Evolutionary conservation across 2,888 invertebrate genomes (phyloP).

Genomic region (Coecobrya sp.): DNA sequence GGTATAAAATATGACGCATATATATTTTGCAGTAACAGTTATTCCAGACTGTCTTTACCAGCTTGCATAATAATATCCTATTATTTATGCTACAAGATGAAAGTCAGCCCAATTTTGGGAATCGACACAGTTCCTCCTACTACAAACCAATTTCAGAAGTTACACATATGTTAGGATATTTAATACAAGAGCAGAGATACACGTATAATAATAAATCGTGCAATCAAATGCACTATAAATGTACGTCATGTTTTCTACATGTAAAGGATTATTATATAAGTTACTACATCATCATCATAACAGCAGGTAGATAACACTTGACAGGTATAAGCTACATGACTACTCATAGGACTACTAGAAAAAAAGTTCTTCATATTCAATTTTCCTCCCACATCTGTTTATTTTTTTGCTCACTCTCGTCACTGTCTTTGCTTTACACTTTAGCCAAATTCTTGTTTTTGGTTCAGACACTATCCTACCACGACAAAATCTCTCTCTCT

Average conservation of each 20-base stretch:
- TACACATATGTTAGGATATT: no score
- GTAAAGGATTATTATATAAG: neutral
- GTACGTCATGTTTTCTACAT: neutral
- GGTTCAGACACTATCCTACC: neutral
- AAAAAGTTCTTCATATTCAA: neutral
- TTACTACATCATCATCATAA: neutral
- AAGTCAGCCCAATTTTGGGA: no score
- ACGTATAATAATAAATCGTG: neutral
- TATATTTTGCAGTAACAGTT: neutral
- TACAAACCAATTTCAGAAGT: no score
- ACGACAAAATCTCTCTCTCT: neutral
- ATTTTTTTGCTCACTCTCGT: neutral
- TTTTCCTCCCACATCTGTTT: conserved; percentile 14
- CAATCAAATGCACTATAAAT: neutral
- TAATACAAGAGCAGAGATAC: neutral
- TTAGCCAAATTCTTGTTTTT: neutral
- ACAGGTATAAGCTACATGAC: neutral
- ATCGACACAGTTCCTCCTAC: no score
- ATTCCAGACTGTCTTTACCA: neutral
- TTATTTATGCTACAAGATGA: neutral
- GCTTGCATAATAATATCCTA: neutral
- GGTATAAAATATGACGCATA: neutral
- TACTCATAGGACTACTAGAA: no score
- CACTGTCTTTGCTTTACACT: neutral
- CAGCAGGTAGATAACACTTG: neutral